Percentiles rank a stretch among this genome's conserved stretches.
Conservation (phyloP, 2,113 vertebrate genomes). For the Tylochromis polylepis region DNA sequence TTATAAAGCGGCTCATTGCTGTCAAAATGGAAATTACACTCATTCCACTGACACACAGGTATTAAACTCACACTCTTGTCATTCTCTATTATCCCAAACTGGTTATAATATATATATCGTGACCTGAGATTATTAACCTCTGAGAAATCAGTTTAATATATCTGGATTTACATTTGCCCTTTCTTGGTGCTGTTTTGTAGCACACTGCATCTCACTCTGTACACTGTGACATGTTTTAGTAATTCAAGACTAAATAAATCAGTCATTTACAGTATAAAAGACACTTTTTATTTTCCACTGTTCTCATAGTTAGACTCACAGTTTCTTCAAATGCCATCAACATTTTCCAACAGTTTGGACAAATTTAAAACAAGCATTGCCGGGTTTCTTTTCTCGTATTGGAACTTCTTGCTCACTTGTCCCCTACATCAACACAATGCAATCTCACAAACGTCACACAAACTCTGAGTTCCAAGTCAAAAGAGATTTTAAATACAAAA, state of each 20-base stretch:
- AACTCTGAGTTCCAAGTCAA: neutral
- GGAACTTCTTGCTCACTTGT: neutral
- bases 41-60: neutral
- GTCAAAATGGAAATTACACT: neutral
- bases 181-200: rapidly evolving
- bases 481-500: neutral
- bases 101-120: neutral
- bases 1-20: neutral
- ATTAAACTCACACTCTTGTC: neutral
- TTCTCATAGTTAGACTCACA: neutral
- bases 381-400: neutral
- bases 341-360: neutral
- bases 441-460: neutral
- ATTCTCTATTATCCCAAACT: neutral
- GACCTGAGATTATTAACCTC: neutral
- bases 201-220: neutral
- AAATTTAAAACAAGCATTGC: neutral
- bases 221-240: neutral
- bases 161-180: neutral
- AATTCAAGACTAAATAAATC: neutral
- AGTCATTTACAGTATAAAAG: conserved; percentile 16
- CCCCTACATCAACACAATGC: neutral
- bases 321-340: neutral
- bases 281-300: neutral
- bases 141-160: neutral